Percentiles rank a stretch among this genome's conserved stretches.
These are phyloP conservation scores for Amiota communis DNA, from an alignment of 2,888 invertebrate species.

Conservation along the genomic window DNA sequence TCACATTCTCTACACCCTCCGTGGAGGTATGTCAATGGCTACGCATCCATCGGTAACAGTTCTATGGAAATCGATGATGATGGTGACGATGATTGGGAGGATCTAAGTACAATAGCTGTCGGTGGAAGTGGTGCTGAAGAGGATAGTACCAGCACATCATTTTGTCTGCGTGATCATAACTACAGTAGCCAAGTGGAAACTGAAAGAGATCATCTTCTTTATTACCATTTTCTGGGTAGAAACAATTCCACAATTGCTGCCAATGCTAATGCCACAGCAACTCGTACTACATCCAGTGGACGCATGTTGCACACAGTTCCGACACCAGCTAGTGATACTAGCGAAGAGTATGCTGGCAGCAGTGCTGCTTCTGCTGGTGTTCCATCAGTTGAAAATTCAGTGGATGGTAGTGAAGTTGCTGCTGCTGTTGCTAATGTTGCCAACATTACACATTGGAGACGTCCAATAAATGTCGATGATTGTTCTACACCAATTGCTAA, in stretches of 20 bases:
- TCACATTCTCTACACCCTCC: neutral
- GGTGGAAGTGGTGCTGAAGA: slow-evolving; percentile 11
- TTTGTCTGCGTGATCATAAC: slow-evolving; percentile 24
- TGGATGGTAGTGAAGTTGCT: slow-evolving; percentile 4
- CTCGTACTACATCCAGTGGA: slow-evolving; percentile 20
- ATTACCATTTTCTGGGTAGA: slow-evolving; percentile 15
- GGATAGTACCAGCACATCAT: neutral
- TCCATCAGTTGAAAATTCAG: too few species aligned
- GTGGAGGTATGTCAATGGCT: slow-evolving; percentile 1
- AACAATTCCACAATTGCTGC: slow-evolving; percentile 21
- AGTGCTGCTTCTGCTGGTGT: neutral
- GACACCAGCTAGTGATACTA: slow-evolving; percentile 6
- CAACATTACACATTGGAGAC: neutral
- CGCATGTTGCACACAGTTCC: slow-evolving; percentile 9
- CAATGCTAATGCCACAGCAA: slow-evolving; percentile 13
- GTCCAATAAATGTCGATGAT: neutral
- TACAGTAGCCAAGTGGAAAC: neutral
- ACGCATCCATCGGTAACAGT: neutral
- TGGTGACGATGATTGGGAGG: slow-evolving; percentile 62
- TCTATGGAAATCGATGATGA: slow-evolving; percentile 41
- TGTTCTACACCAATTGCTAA: slow-evolving; percentile 4
- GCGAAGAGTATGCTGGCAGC: neutral
- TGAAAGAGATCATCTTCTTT: slow-evolving; percentile 13
- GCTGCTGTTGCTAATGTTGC: neutral
- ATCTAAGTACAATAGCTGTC: slow-evolving; percentile 43